These are phyloP conservation scores for Hyla sarda DNA, from an alignment of 2,113 vertebrate species.

Conservation along the genomic window DNA sequence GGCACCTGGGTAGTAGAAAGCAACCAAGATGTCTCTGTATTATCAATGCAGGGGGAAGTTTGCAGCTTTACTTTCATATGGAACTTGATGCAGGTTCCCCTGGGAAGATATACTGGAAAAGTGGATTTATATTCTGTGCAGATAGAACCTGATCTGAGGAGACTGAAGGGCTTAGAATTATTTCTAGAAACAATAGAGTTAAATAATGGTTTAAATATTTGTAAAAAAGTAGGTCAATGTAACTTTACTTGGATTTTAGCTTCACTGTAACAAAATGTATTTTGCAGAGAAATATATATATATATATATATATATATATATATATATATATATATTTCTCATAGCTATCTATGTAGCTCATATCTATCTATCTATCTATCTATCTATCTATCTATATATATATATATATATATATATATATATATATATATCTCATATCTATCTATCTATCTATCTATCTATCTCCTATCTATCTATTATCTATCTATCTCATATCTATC, in stretches of 20 bases:
- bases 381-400: neutral
- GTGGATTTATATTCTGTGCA: conserved; percentile 52
- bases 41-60: conserved; percentile 29
- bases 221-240: conserved; percentile 41
- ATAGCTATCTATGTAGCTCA: neutral
- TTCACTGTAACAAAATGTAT: neutral
- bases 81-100: conserved; percentile 44
- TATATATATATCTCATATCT: neutral
- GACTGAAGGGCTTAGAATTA: conserved; percentile 33
- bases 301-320: no score
- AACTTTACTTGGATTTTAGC: neutral
- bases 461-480: no score
- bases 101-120: conserved; percentile 21
- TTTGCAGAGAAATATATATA: no score
- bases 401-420: neutral
- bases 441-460: neutral
- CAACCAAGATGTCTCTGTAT: neutral
- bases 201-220: conserved; percentile 13
- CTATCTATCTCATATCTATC: no score
- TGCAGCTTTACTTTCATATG: conserved; percentile 40
- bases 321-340: neutral
- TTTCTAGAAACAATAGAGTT: conserved; percentile 38
- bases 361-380: conserved; percentile 17
- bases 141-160: conserved; percentile 36
- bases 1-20: neutral